Base-by-base conservation (phyloP, 2,888 invertebrate species). In the Polyommatus iphigenia region DNA sequence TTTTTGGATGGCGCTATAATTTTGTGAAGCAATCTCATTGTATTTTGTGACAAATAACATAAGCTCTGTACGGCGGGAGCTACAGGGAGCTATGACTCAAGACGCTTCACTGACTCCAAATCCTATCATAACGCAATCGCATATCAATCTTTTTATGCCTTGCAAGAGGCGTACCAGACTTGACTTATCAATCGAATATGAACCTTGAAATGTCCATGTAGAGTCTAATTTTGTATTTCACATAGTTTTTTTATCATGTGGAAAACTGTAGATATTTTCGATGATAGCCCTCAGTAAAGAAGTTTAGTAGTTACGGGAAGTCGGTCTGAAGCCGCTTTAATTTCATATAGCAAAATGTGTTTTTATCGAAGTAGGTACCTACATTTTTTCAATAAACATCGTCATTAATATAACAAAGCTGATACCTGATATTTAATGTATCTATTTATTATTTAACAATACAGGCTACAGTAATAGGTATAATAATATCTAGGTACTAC, bases 91-190 rank as follows among this genome's bases (percentile, higher is more conserved):
- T 67, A 87, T 86, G 85, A 83, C 84, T 84, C 84, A 84, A 85
- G 83, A 84, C 86, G 93, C 93, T 90, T 86, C 89, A 85, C 79
- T 89, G 92, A 90, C 89, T 88, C 87, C 93, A 89, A 92, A 94
- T 94, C 93, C 93, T 91, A 93, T 93, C 93, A 93, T 92, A 94
- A 91, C 91, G 92, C 91, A 92, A 92, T 93, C 89, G 90, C 89
- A 92, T 91, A 90, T 89, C 88, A 85, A 83, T 82, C 82, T 80
- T 80, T 50, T 75, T 24, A 82, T 79, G 82, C 78, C 36, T 32
- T 36, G 72, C 41, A 54, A 78, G 57, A 36, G 77, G 7, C 20
- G 24, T 20, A 78, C 59, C 77, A 24, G 57, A 29, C 8, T 75
- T 1, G 1, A 18, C 54, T 20, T 18, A 32, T 72, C 15, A 20